Evolutionary conservation across 2,113 vertebrate genomes (phyloP), one percentile per base, ranked within the genome.

Genomic region (Colistium nudipinnis): DNA sequence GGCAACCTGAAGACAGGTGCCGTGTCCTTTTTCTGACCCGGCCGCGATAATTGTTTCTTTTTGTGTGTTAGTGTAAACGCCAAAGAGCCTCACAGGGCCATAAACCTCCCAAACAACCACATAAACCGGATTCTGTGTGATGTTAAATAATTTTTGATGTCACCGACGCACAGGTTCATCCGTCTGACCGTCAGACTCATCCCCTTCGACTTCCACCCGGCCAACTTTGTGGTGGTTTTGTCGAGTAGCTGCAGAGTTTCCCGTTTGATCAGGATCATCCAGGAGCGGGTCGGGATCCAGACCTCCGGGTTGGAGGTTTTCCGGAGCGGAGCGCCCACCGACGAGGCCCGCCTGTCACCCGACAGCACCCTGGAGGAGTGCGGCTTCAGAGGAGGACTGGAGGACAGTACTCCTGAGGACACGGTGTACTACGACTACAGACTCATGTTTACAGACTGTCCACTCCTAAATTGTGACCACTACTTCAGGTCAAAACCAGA

Each of bases 391-490:
- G 80, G 80, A 25, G 80, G 80, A 12, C 28, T 65, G 2, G 53
- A 59, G 62, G 63, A 49, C 5, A 79, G 17, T 30, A 74, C 76
- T 17, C 6, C 55, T 17, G 43, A 65, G 27, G n/a, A 13, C 13
- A 60, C 9, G 0, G 51, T 83, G 41, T 85, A 67, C 73, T 85
- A 85, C 31, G 77, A 85, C 65, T 78, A 78, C 74, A 80, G 1
- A 2, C 65, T 53, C 19, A 48, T 47, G 38, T 41, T 81, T 1
- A n/a, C 54, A 5, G 75, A 76, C 66, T 84, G 87, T 47, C 70
- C 79, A 2, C 33, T 80, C 27, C 49, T 86, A 25, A 84, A 84
- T 71, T 82, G 80, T 47, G 84, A 84, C 54, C 77, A 41, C 55
- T 81, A 76, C 62, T 76, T 83, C 53, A 57, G 39, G 30, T 47